These are phyloP conservation scores for Apostichopus japonicus DNA, from an alignment of 35 echinoderm and acorn worm genomes.

Conservation along the genomic window DNA sequence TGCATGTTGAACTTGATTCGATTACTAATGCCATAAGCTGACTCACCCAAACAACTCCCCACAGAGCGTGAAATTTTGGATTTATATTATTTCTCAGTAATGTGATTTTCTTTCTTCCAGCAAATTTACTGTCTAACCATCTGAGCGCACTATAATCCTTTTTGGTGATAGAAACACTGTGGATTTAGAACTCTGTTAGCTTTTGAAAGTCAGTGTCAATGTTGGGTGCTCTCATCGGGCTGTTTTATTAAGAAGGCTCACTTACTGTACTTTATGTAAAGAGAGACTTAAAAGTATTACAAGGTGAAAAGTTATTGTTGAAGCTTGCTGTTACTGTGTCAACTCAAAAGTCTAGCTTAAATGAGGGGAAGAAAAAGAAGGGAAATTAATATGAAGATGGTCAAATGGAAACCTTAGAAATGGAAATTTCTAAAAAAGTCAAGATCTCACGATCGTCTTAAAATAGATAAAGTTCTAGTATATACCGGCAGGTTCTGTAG, in stretches of 20 bases:
- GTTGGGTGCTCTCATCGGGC: neutral
- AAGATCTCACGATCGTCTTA: no score
- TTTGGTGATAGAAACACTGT: neutral
- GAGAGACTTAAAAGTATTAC: no score
- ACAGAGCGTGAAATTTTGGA: slow-evolving; percentile 11
- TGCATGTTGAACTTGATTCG: slow-evolving; percentile 24
- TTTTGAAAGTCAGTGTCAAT: neutral
- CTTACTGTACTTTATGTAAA: no score
- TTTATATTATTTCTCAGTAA: slow-evolving; percentile 11
- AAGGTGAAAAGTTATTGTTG: no score
- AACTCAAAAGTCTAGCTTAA: no score
- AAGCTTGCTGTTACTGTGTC: no score
- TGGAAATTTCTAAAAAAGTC: no score
- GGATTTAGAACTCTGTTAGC: neutral
- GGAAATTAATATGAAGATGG: no score
- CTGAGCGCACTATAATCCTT: neutral
- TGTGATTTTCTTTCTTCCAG: slow-evolving; percentile 41
- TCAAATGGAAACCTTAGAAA: no score
- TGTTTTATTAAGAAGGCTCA: neutral
- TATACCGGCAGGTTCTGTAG: no score
- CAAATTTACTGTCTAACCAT: neutral
- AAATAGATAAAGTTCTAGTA: no score
- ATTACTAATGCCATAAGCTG: slow-evolving; percentile 16
- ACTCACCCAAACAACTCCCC: neutral
- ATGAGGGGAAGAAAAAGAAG: no score